These are phyloP conservation scores for Cherax quadricarinatus DNA, from an alignment of 1,140 invertebrate genomes.

Conservation along the genomic window DNA sequence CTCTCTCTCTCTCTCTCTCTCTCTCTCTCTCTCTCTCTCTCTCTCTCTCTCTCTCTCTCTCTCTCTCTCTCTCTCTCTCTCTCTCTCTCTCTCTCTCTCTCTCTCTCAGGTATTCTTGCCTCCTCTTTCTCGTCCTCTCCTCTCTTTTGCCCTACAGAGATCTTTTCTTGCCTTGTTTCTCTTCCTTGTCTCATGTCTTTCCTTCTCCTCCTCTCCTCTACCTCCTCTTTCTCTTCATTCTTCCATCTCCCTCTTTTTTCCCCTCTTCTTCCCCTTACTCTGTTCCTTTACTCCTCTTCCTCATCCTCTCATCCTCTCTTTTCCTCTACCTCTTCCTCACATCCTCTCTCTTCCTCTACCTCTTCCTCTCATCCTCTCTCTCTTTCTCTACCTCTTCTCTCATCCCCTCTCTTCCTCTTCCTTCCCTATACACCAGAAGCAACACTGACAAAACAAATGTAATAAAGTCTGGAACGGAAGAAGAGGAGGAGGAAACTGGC, in stretches of 20 bases:
- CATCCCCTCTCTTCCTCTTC: background rate
- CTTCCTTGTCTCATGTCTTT: background rate
- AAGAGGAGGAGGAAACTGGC: background rate
- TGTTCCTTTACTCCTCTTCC: background rate
- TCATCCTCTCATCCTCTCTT: background rate
- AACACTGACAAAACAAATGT: constrained; percentile 45
- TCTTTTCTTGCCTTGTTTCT: background rate
- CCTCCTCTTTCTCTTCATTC: background rate
- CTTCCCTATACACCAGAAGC: background rate
- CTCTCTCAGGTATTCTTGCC: too few species aligned
- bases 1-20: too few species aligned
- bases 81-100: too few species aligned
- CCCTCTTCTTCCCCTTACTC: background rate
- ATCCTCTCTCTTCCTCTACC: background rate
- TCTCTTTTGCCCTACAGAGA: background rate
- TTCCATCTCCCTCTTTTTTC: background rate
- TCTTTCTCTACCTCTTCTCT: background rate
- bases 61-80: too few species aligned
- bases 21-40: too few species aligned
- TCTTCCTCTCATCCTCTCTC: background rate
- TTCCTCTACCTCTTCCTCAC: background rate
- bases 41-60: too few species aligned
- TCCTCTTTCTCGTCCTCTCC: background rate
- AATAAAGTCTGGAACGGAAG: constrained; percentile 39
- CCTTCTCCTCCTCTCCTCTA: background rate